Base-by-base conservation (phyloP, 2,888 invertebrate species). In the Eupithecia abbreviata region DNA sequence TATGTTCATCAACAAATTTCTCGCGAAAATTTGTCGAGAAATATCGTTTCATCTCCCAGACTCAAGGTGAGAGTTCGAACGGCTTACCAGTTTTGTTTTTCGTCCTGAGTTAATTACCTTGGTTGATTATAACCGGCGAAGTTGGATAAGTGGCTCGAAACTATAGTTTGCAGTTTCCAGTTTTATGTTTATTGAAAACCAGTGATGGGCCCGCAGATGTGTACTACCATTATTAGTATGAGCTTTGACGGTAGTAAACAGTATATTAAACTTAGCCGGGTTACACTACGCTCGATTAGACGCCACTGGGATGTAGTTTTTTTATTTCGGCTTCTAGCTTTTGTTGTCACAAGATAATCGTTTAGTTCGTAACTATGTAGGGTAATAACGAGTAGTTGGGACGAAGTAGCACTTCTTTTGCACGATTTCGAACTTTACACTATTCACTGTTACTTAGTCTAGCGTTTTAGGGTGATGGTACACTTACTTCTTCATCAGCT, bases 151-250 rank as follows among this genome's bases (percentile, higher is more conserved):
- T 69, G 6, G 65, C 41, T 45, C 18, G 47, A 69, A 18, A 47
- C 47, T 47, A 47, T 69, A 10, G 12, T 9, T 68, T 68, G 47
- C 69, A 30, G 47, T n/a, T 47, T 13, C 47, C 12, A 18, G 45
- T 10, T 45, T 47, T 12, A 18, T 30, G 43, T 1, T 69, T 69
- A 9, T 69, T 69, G 69, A 18, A 69, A 69, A 45, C 30, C 47
- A 69, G 69, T 69, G 18, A 47, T 49, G 47, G 69, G 18, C 15
- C 69, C 69, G 45, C 12, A 89, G 87, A 85, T 90, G 87, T 91
- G 86, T 89, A 91, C 90, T 88, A 89, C 88, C 90, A 87, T 30
- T 88, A 85, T 84, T 87, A 89, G 93, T 93, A 93, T 93, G 93
- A 89, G 93, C 93, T 93, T 92, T 81, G 85, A 88, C 88, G 90